Percentiles rank a stretch among this genome's conserved stretches.
These are phyloP conservation scores for Emmelina monodactyla DNA, from an alignment of 2,888 invertebrate genomes.

Conservation along the genomic window DNA sequence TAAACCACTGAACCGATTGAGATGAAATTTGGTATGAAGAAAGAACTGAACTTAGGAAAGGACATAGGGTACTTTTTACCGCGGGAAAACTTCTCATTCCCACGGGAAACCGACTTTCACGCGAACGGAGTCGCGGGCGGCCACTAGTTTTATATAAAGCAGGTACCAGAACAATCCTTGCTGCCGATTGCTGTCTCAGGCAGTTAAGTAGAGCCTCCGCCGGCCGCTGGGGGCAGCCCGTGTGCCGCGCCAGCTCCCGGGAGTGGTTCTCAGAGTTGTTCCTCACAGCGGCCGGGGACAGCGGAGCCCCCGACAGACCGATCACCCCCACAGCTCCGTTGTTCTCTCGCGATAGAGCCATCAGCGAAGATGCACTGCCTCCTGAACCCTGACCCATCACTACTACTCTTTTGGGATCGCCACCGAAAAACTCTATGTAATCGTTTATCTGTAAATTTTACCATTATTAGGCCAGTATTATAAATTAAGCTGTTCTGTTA, in stretches of 20 bases:
- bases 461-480: not conserved
- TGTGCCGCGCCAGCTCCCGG: conserved; percentile 65
- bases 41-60: too few species aligned
- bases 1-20: too few species aligned
- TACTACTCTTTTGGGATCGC: conserved; percentile 74
- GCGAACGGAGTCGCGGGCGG: too few species aligned
- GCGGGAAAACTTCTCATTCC: too few species aligned
- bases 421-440: conserved; percentile 80
- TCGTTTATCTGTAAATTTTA: conserved; percentile 51
- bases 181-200: too few species aligned
- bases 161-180: too few species aligned
- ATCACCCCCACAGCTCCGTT: conserved; percentile 70
- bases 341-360: conserved; percentile 72
- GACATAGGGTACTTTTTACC: too few species aligned
- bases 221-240: conserved; percentile 68
- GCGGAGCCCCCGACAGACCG: conserved; percentile 78
- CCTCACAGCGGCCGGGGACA: conserved; percentile 76
- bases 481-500: not conserved
- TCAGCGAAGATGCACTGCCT: conserved; percentile 74
- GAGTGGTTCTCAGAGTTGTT: conserved; percentile 69
- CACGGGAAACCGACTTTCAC: too few species aligned
- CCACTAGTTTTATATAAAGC: too few species aligned
- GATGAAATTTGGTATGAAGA: too few species aligned
- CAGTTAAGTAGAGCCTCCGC: conserved; percentile 72
- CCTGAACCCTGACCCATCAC: conserved; percentile 83